Conservation (phyloP, 2,113 vertebrate genomes). For the Dipodomys spectabilis region DNA sequence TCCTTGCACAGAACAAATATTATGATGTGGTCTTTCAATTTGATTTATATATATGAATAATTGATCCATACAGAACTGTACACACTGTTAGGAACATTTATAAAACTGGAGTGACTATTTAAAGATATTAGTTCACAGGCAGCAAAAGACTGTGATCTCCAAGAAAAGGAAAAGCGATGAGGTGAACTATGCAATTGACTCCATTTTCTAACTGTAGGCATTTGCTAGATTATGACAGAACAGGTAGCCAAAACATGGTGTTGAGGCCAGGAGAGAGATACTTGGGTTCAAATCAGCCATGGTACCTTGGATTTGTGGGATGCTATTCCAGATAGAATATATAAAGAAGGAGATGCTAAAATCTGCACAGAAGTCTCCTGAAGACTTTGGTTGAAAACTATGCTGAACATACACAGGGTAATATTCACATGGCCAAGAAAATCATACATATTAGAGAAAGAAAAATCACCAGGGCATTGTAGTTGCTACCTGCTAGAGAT, state of each 20-base stretch:
- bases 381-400: background rate
- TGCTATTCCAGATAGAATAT: background rate
- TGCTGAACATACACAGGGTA: background rate
- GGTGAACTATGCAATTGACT: background rate
- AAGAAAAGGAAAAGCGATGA: background rate
- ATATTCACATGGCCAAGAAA: conserved; percentile 20
- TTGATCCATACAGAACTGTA: background rate
- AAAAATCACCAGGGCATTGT: background rate
- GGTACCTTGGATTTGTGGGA: background rate
- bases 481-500: background rate
- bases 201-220: background rate
- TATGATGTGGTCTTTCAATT: background rate
- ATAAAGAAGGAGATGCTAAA: background rate
- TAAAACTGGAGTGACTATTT: conserved; percentile 41
- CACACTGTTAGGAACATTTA: background rate
- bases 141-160: background rate
- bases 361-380: background rate
- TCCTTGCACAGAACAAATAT: background rate
- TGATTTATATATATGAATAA: background rate
- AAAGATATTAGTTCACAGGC: background rate
- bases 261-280: background rate
- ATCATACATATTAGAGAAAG: background rate
- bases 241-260: background rate
- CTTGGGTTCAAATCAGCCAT: background rate
- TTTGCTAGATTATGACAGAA: background rate